A percentile compares a stretch with the other conserved stretches of the same genome.
Evolutionary conservation across 1,140 invertebrate species (phyloP).

Genomic region (Dysdera silvatica): DNA sequence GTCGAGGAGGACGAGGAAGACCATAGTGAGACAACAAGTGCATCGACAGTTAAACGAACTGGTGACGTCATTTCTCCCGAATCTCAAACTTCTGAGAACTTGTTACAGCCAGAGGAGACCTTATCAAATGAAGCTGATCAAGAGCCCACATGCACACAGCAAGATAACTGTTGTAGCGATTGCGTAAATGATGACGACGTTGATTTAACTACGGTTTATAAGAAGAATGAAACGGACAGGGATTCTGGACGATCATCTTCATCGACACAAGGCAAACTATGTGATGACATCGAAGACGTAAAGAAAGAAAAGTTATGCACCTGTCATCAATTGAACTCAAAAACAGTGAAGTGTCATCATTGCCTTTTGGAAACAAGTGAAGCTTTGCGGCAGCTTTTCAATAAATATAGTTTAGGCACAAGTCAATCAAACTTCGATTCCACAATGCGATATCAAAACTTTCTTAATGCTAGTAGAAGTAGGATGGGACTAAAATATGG

Average conservation of each 20-base stretch:
- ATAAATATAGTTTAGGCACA: conserved; percentile 12
- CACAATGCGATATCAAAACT: conserved; percentile 14
- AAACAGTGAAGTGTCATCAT: conserved; percentile 15
- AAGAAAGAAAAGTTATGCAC: conserved; percentile 6
- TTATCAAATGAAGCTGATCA: too few relatives aligned
- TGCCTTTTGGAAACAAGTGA: conserved; percentile 22
- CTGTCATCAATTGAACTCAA: conserved; percentile 13
- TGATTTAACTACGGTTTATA: too few relatives aligned
- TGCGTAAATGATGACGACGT: too few relatives aligned
- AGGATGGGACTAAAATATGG: too few relatives aligned
- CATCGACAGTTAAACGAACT: conserved; percentile 15
- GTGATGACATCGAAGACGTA: background rate
- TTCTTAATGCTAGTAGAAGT: conserved; percentile 10
- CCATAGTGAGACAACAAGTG: conserved; percentile 12
- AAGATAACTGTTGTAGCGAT: too few relatives aligned
- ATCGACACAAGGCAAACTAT: conserved; percentile 5
- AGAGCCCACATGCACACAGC: too few relatives aligned
- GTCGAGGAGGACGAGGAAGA: background rate
- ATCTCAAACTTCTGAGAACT: conserved; percentile 9
- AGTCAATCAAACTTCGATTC: conserved; percentile 13
- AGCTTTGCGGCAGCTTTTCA: conserved; percentile 20
- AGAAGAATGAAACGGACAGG: conserved; percentile 11
- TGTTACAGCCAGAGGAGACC: conserved; percentile 1
- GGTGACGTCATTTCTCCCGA: conserved; percentile 2
- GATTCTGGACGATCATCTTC: conserved; percentile 14